Conservation (phyloP, 2,797 vertebrate species). For the Astyanax mexicanus region DNA sequence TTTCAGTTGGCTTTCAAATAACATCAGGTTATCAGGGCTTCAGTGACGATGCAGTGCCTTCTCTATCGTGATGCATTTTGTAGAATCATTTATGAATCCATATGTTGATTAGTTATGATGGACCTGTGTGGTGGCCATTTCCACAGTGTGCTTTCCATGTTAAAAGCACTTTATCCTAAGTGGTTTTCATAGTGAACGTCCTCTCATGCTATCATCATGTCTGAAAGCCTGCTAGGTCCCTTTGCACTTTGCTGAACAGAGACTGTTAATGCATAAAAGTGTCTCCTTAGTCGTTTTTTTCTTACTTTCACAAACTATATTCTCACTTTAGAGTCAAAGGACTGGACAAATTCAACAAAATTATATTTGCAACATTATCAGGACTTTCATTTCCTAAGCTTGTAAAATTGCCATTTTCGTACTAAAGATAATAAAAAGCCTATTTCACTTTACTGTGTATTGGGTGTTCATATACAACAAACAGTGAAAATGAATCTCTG, state of each 20-base stretch:
- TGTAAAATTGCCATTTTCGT: background rate
- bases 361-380: background rate
- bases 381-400: background rate
- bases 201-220: slow-evolving; percentile 22
- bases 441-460: too few species aligned
- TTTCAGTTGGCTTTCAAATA: slow-evolving; percentile 59
- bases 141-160: background rate
- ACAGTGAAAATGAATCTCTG: too few species aligned
- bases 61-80: background rate
- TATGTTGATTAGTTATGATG: background rate
- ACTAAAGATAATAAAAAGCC: background rate
- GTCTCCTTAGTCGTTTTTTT: background rate
- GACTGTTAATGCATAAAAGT: slow-evolving; percentile 6
- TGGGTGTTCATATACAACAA: too few species aligned
- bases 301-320: background rate
- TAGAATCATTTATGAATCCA: background rate
- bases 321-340: background rate
- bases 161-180: background rate
- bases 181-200: background rate
- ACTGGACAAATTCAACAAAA: background rate
- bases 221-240: background rate
- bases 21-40: slow-evolving; percentile 59
- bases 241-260: background rate
- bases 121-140: background rate
- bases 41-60: slow-evolving; percentile 40